phyloP scores from a whole-genome alignment of 2,888 invertebrate species.

The Plusia festucae region DNA sequence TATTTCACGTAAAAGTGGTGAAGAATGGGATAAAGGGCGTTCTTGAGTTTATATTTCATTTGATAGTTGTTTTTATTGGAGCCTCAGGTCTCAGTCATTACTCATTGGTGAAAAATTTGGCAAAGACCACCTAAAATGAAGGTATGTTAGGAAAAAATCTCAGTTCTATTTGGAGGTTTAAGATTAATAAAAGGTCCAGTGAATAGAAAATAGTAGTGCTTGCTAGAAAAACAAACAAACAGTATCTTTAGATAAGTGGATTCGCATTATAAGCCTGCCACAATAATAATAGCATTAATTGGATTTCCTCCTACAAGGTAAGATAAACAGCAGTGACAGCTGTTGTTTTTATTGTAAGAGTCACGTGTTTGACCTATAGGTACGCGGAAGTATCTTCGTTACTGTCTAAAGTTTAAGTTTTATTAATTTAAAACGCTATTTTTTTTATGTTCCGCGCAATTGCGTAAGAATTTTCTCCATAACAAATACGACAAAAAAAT shows the following conservation, averaged over 20 bases:
- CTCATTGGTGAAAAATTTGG: not conserved
- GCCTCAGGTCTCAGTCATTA: not conserved
- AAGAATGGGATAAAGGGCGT: constrained; percentile 4
- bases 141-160: not conserved
- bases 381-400: not conserved
- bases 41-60: not conserved
- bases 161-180: not conserved
- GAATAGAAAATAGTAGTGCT: too few species aligned
- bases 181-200: not conserved
- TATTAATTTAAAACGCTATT: not conserved
- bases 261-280: not conserved
- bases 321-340: not conserved
- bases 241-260: not conserved
- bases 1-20: constrained; percentile 1
- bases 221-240: not conserved
- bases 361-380: not conserved
- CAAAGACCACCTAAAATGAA: not conserved
- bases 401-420: not conserved
- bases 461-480: too few species aligned
- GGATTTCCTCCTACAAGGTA: constrained; percentile 1
- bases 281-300: constrained; percentile 9
- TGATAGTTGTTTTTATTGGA: not conserved
- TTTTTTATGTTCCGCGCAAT: too few species aligned
- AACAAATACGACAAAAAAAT: too few species aligned
- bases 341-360: not conserved